Conservation (phyloP, 1,140 invertebrate genomes). For the Bombus sibiricus region DNA sequence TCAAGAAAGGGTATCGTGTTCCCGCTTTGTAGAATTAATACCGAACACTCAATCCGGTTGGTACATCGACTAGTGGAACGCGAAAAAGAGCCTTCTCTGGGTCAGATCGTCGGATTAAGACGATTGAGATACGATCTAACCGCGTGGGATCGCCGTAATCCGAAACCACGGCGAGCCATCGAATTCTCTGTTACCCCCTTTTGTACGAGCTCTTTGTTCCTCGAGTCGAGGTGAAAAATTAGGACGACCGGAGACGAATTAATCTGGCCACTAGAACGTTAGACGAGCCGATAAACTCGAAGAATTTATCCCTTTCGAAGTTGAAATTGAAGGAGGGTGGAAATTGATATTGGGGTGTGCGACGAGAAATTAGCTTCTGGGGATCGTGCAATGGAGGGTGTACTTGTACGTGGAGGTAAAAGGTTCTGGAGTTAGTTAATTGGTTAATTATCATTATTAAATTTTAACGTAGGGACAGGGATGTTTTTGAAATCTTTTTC, state of each 20-base stretch:
- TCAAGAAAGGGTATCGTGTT: constrained; percentile 46
- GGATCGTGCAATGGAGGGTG: not conserved
- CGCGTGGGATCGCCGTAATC: constrained; percentile 58
- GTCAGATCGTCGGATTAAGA: constrained; percentile 44
- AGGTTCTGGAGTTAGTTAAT: not conserved
- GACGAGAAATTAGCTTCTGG: not conserved
- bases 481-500: too few species aligned
- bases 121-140: constrained; percentile 36
- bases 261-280: constrained; percentile 8
- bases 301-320: constrained; percentile 5
- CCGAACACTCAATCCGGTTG: constrained; percentile 26
- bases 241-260: constrained; percentile 1
- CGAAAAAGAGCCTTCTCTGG: constrained; percentile 42
- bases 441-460: not conserved
- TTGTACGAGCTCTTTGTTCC: constrained; percentile 25
- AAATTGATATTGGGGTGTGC: not conserved
- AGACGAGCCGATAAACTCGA: not conserved
- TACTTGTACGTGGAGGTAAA: not conserved
- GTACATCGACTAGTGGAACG: not conserved
- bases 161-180: constrained; percentile 28
- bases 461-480: too few species aligned
- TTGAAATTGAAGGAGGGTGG: too few species aligned
- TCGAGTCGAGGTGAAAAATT: constrained; percentile 27
- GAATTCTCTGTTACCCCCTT: constrained; percentile 12
- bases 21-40: constrained; percentile 51